These are phyloP conservation scores for Melanotaenia boesemani DNA, from an alignment of 2,797 vertebrate genomes.

Conservation along the genomic window DNA sequence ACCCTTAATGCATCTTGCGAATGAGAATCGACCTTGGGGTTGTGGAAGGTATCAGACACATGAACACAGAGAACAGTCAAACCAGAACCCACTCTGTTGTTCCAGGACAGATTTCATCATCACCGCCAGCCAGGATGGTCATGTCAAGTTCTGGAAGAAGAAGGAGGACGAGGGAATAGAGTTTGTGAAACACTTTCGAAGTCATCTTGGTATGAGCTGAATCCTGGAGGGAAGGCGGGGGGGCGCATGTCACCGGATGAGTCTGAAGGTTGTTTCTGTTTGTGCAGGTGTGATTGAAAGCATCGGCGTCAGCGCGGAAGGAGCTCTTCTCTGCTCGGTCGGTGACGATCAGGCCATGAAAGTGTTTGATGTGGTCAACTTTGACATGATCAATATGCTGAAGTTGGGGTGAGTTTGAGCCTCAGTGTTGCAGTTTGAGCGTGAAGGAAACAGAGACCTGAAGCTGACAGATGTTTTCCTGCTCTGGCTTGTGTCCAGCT, in stretches of 20 bases:
- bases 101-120: conserved; percentile 95
- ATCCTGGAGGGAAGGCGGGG: too few species aligned
- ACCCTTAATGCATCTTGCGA: too few species aligned
- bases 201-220: conserved; percentile 87
- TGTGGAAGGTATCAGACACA: too few species aligned
- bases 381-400: conserved; percentile 99
- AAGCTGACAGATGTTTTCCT: not conserved
- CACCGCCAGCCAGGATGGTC: conserved; percentile 97
- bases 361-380: conserved; percentile 98
- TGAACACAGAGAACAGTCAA: too few species aligned
- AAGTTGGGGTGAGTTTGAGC: conserved; percentile 90
- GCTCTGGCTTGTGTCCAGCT: conserved; percentile 65
- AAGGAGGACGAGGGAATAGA: conserved; percentile 95
- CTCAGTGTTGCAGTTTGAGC: not conserved
- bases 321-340: conserved; percentile 93
- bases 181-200: conserved; percentile 98
- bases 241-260: too few species aligned
- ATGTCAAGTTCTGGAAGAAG: conserved; percentile 99
- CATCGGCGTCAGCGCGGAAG: conserved; percentile 93
- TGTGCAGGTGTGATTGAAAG: conserved; percentile 91
- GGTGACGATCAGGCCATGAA: conserved; percentile 99
- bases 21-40: too few species aligned
- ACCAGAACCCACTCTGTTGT: not conserved
- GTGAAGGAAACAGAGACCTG: not conserved
- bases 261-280: not conserved